Conservation (phyloP, 2,113 vertebrate genomes). For the Lophotis ruficrista region DNA sequence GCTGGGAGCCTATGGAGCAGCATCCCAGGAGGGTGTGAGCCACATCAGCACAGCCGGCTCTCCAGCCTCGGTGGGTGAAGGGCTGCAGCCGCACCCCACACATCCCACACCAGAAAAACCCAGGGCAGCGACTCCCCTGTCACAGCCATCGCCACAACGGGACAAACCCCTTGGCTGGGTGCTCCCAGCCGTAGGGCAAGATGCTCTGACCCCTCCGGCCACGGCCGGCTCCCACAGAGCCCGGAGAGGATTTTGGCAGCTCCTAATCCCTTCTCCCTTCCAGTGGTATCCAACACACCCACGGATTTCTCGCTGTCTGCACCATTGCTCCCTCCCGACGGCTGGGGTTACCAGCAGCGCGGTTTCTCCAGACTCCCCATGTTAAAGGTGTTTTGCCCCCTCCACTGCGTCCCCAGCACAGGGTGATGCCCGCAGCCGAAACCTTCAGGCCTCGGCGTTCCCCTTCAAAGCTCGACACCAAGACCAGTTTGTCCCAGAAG, state of each 20-base stretch:
- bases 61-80: not conserved
- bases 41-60: too few relatives aligned
- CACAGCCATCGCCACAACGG: not conserved
- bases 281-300: not conserved
- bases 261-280: not conserved
- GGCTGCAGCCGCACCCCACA: not conserved
- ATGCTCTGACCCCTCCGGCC: not conserved
- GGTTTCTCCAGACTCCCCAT: not conserved
- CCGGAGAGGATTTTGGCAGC: not conserved
- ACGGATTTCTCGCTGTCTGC: not conserved
- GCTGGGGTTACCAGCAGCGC: not conserved
- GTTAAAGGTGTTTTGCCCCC: not conserved
- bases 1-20: too few relatives aligned
- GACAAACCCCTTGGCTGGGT: not conserved
- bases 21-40: too few relatives aligned
- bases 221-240: not conserved
- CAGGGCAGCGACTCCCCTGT: not conserved
- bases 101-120: not conserved
- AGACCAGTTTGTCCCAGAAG: not conserved
- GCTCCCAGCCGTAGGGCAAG: not conserved
- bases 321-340: fast-evolving
- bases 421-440: not conserved
- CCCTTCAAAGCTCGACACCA: not conserved
- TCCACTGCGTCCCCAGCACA: not conserved
- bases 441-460: not conserved